Conservation (phyloP, 2,113 vertebrate species). For the Lepisosteus oculatus region DNA sequence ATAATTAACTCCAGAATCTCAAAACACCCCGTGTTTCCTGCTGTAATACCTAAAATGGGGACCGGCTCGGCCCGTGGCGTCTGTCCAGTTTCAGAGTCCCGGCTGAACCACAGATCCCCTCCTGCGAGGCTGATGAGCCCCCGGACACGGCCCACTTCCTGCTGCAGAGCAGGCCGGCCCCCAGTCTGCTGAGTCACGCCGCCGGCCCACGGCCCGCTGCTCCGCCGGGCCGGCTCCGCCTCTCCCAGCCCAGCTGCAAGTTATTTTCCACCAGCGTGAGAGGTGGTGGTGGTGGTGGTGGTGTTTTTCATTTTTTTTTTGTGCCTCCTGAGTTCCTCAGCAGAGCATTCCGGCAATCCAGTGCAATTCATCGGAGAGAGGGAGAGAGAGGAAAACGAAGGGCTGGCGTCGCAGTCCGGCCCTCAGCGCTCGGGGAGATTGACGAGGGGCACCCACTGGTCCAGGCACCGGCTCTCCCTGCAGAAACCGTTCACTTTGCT, state of each 20-base stretch:
- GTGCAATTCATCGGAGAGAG: conserved; percentile 55
- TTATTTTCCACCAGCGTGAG: conserved; percentile 22
- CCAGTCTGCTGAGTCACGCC: conserved; percentile 63
- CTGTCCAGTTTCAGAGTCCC: conserved; percentile 19
- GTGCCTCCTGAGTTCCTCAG: conserved; percentile 48
- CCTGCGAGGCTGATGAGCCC: conserved; percentile 24
- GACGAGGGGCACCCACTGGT: conserved; percentile 94
- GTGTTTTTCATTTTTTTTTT: neutral
- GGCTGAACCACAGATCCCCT: conserved; percentile 6
- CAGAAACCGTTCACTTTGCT: conserved; percentile 90
- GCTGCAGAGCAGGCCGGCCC: conserved; percentile 36
- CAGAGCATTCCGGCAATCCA: conserved; percentile 67
- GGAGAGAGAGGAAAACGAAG: conserved; percentile 15
- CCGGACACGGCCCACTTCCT: conserved; percentile 56
- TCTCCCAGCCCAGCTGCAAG: conserved; percentile 27
- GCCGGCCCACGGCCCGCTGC: conserved; percentile 26
- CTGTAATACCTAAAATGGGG: neutral
- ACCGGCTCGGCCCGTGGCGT: conserved; percentile 21
- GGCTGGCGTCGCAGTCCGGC: conserved; percentile 28
- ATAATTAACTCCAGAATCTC: neutral
- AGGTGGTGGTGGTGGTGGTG: neutral
- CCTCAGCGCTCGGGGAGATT: conserved; percentile 90
- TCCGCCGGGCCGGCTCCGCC: conserved; percentile 35
- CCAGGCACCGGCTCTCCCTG: conserved; percentile 87
- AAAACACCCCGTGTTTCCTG: too few relatives aligned